A percentile compares a stretch with the other conserved stretches of the same genome.
Conservation (phyloP, 2,888 invertebrate species). For the Colletes collaris region DNA sequence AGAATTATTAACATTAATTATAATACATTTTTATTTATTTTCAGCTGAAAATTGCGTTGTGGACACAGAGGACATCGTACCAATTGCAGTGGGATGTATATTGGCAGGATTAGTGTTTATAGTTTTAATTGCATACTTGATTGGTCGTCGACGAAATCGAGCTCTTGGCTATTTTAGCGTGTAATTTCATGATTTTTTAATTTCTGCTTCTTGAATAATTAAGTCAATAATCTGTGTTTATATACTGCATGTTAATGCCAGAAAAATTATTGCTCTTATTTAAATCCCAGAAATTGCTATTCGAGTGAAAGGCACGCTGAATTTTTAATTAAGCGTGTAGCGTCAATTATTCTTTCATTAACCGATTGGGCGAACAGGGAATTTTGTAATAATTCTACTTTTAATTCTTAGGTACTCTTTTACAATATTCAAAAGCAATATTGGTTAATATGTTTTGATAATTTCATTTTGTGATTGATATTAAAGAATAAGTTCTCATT, state of each 20-base stretch:
- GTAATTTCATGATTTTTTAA: slow-evolving; percentile 81
- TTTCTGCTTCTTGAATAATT: slow-evolving; percentile 44
- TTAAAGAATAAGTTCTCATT: slow-evolving; percentile 10
- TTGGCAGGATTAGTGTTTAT: slow-evolving; percentile 95
- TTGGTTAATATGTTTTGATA: background rate
- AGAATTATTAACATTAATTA: background rate
- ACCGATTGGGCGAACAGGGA: slow-evolving; percentile 13
- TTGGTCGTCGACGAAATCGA: slow-evolving; percentile 93
- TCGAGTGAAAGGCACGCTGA: background rate
- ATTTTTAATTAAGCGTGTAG: slow-evolving; percentile 20
- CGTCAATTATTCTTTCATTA: slow-evolving; percentile 22
- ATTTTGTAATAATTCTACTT: slow-evolving; percentile 12
- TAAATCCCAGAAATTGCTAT: slow-evolving; percentile 4
- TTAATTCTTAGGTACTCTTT: background rate
- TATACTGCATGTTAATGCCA: slow-evolving; percentile 43
- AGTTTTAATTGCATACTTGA: slow-evolving; percentile 95
- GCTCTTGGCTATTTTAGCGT: slow-evolving; percentile 95
- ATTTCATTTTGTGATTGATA: slow-evolving; percentile 5
- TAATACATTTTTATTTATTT: slow-evolving; percentile 57
- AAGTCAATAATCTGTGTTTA: slow-evolving; percentile 55
- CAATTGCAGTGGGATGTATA: slow-evolving; percentile 98
- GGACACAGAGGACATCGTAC: slow-evolving; percentile 94
- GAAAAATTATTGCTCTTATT: slow-evolving; percentile 32
- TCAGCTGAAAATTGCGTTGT: slow-evolving; percentile 89
- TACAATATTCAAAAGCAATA: background rate